phyloP scores from a whole-genome alignment of 2,797 vertebrate species.

The Crenichthys baileyi region DNA sequence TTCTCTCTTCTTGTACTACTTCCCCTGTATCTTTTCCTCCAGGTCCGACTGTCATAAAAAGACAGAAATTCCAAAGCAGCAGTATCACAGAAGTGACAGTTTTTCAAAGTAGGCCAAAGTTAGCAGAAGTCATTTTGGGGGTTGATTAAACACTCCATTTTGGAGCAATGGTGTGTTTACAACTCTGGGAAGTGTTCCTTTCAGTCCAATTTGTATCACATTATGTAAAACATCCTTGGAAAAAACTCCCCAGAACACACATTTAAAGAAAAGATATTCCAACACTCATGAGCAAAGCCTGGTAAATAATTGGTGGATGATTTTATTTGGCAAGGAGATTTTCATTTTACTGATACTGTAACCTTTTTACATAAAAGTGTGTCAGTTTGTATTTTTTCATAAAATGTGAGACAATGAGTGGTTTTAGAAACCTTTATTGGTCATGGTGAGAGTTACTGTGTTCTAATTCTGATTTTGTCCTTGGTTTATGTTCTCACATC shows the following conservation, averaged over 20 bases:
- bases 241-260: slow-evolving; percentile 32
- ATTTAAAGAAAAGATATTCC: slow-evolving; percentile 25
- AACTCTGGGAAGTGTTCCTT: slow-evolving; percentile 52
- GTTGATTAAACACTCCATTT: slow-evolving; percentile 57
- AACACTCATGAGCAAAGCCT: slow-evolving; percentile 36
- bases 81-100: slow-evolving; percentile 53
- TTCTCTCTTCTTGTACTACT: slow-evolving; percentile 38
- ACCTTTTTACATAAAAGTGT: slow-evolving; percentile 20
- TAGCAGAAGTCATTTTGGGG: slow-evolving; percentile 54
- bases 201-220: slow-evolving; percentile 65
- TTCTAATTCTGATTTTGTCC: background rate
- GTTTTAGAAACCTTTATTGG: no score
- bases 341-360: slow-evolving; percentile 17
- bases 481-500: background rate
- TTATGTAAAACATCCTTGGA: slow-evolving; percentile 60
- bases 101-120: slow-evolving; percentile 69
- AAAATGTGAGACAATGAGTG: no score
- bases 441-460: background rate
- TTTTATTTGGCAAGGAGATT: slow-evolving; percentile 24
- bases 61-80: slow-evolving; percentile 24
- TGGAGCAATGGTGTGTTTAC: slow-evolving; percentile 44
- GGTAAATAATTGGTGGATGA: slow-evolving; percentile 30
- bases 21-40: slow-evolving; percentile 62
- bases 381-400: slow-evolving; percentile 25
- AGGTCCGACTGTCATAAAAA: slow-evolving; percentile 70